These are phyloP conservation scores for Hemiprocne comata DNA, from an alignment of 2,113 vertebrate genomes.

Conservation along the genomic window DNA sequence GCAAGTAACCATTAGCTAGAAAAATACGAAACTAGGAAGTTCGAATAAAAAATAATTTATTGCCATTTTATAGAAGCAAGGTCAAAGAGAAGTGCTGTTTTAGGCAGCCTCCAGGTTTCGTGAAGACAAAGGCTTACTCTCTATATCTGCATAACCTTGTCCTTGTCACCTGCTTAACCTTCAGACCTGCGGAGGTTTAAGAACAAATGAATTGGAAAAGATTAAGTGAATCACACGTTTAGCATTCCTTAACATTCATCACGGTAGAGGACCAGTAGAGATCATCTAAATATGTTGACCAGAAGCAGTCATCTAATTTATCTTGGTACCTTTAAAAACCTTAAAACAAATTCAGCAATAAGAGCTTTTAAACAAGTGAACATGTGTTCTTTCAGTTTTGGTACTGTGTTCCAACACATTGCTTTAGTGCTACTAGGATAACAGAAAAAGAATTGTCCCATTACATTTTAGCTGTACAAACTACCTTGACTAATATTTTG, in stretches of 20 bases:
- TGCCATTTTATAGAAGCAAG: not conserved
- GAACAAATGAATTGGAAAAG: constrained; percentile 8
- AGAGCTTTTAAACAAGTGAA: not conserved
- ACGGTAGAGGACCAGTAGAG: not conserved
- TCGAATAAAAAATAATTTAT: not conserved
- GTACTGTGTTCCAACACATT: not conserved
- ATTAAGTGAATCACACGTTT: not conserved
- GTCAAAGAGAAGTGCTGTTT: not conserved
- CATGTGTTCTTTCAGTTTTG: not conserved
- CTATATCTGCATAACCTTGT: not conserved
- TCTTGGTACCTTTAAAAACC: not conserved
- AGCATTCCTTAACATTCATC: not conserved
- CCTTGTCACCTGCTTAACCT: constrained; percentile 13
- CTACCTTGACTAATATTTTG: not conserved
- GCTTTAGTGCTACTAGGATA: not conserved
- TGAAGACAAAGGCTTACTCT: not conserved
- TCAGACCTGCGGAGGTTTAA: not conserved
- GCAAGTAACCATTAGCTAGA: not conserved
- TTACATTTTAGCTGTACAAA: not conserved
- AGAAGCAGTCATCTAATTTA: not conserved
- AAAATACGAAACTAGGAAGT: not conserved
- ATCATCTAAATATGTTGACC: not conserved
- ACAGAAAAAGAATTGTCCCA: not conserved
- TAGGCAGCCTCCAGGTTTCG: not conserved
- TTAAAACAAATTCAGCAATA: not conserved